Evolutionary conservation across 1,140 invertebrate genomes (phyloP), one percentile per base, ranked within the genome.

Genomic region (Hesperophylax magnus): DNA sequence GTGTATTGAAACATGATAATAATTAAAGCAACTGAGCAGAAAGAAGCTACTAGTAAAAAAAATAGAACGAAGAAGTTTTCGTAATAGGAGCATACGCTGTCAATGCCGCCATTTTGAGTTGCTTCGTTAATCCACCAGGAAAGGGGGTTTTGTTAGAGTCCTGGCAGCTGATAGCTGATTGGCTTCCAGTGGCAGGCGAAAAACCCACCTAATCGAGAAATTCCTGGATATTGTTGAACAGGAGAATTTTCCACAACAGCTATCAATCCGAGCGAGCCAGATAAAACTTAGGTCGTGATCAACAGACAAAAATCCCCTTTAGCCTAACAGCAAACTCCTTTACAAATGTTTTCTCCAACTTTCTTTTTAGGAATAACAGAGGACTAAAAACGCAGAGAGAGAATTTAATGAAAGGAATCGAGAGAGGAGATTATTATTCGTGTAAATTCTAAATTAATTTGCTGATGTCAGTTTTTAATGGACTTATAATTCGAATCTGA

Each of bases 101-200:
- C 27, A 69, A 69, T 69, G 31, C 65, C 69, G 47, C 69, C 69
- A 72, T 72, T 72, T 72, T 56, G 20, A 72, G 8, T 56, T 72
- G 47, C 9, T 72, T 72, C 69, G 69, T 72, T 72, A 54, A 72
- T 72, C 52, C 52, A 56, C 56, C 69, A 72, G 69, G 22, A 67
- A 17, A 27, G 20, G 52, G 54, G 67, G 69, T 18, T 18, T 69
- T 31, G n/a, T 54, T 53, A 52, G 20, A 56, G 69, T 54, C 15
- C 47, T 53, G 52, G 69, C 47, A 18, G 34, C 39, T 54, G 69
- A 72, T 72, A 5, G 39, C 47, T 54, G 69, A 72, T 72, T 72
- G 69, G 69, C 27, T 20, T 20, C 47, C 65, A 27, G 20, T 72
- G 63, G 47, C 69, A 47, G 47, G 69, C 52, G 69, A 24, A 72